phyloP scores from a whole-genome alignment of 1,140 invertebrate genomes.

The Orussus abietinus region DNA sequence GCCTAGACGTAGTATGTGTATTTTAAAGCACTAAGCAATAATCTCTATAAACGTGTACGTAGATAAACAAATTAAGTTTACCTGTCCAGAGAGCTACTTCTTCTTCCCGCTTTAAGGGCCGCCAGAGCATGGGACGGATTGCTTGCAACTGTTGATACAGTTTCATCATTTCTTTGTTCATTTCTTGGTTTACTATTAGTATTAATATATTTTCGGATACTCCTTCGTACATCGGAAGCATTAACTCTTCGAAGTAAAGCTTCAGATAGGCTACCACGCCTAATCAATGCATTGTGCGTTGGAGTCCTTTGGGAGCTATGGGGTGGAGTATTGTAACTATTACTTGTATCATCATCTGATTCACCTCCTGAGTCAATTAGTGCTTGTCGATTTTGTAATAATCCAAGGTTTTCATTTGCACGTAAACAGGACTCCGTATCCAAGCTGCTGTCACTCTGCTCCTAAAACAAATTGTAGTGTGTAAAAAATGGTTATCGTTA shows the following conservation, averaged over 20 bases:
- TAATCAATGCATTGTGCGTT: constrained; percentile 23
- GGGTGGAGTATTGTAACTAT: constrained; percentile 38
- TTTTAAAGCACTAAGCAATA: too few relatives aligned
- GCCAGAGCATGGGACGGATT: constrained; percentile 35
- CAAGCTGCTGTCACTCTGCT: constrained; percentile 49
- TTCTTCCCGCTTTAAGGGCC: constrained; percentile 27
- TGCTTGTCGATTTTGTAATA: constrained; percentile 21
- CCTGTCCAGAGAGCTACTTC: constrained; percentile 37
- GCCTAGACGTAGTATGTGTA: too few relatives aligned
- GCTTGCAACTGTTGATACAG: constrained; percentile 22
- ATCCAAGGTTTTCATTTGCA: constrained; percentile 56
- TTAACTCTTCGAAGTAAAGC: constrained; percentile 32
- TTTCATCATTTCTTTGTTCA: constrained; percentile 29
- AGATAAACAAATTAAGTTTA: constrained; percentile 11
- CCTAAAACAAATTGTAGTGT: constrained; percentile 17
- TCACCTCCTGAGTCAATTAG: constrained; percentile 37
- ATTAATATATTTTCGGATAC: constrained; percentile 31
- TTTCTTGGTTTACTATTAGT: constrained; percentile 17
- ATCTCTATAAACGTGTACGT: too few relatives aligned
- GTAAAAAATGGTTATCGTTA: neutral
- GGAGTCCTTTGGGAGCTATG: constrained; percentile 36
- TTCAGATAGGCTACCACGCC: constrained; percentile 36
- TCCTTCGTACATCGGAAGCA: constrained; percentile 28
- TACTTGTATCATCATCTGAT: constrained; percentile 34
- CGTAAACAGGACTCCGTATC: constrained; percentile 64